Base-by-base conservation (phyloP, 2,797 vertebrate species). In the Odontamblyopus lacepedii region DNA sequence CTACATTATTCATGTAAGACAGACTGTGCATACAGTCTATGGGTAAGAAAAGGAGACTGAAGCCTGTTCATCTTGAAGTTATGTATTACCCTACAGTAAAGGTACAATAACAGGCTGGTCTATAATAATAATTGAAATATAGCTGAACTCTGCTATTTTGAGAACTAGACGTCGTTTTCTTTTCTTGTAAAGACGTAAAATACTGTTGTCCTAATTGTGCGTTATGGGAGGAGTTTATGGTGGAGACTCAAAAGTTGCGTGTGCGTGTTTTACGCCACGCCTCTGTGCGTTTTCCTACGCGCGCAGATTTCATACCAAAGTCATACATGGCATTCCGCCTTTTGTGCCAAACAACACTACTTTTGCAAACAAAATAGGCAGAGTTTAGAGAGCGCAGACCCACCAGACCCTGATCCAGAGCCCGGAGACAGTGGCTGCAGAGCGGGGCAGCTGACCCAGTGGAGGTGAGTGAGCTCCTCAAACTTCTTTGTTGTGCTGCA, bases 221-320 rank as follows among this genome's bases (percentile, higher is more conserved):
- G 77, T 83, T 68, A 77, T 79, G 86, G 90, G 92, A 86, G 92
- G 92, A 89, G 92, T 91, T 88, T 88, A 70, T 60, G 19, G 29
- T 26, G 51, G 76, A 70, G 87, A 84, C 75, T 82, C 87, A 79
- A 89, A 93, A 92, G 78, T 92, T 89, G 85, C 89, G 85, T 88
- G 90, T 87, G 89, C 85, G 85, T 86, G 81, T 80, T 80, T 81
- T 68, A 85, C 85, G 90, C 93, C 93, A 93, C 94, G 91, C 94
- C 94, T 91, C 89, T 91, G 85, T 82, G 85, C 75, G 85, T 90
- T 88, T 85, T 89, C 74, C 77, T 88, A 88, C 79, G 89, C 86
- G 91, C 92, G 88, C 90, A 92, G 89, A 90, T 89, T 91, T 90
- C 92, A 92, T 91, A 88, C 90, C 91, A 91, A 93, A 93, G 88